phyloP scores from a whole-genome alignment of 2,888 invertebrate genomes.

The Drosophila subquinaria region DNA sequence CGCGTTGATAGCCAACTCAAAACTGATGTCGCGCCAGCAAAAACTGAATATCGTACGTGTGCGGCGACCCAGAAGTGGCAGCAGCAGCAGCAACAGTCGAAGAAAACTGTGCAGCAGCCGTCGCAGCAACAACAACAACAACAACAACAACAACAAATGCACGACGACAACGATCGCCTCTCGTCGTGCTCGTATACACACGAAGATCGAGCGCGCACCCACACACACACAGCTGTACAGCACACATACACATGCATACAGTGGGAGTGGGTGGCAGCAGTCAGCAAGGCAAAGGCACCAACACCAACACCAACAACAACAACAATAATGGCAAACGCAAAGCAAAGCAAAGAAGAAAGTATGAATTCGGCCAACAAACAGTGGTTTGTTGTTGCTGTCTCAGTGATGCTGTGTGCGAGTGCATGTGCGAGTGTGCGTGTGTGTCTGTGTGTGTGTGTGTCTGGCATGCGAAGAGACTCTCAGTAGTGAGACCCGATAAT shows the following conservation, averaged over 20 bases:
- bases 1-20: conserved; percentile 87
- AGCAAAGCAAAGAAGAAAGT: conserved; percentile 58
- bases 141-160: conserved; percentile 45
- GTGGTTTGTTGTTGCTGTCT: conserved; percentile 30
- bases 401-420: conserved; percentile 25
- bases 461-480: conserved; percentile 26
- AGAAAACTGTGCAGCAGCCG: conserved; percentile 67
- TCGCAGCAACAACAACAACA: conserved; percentile 23
- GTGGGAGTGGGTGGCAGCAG: conserved; percentile 63
- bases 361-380: conserved; percentile 63
- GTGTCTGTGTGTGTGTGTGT: conserved; percentile 25
- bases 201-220: conserved; percentile 51
- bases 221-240: conserved; percentile 28
- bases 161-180: conserved; percentile 64
- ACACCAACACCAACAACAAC: conserved; percentile 19
- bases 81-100: conserved; percentile 36
- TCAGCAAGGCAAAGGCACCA: conserved; percentile 24
- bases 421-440: too few relatives aligned
- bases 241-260: conserved; percentile 44
- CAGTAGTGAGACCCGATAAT: conserved; percentile 44
- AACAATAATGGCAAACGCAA: conserved; percentile 13
- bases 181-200: conserved; percentile 43
- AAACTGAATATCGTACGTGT: conserved; percentile 77
- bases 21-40: conserved; percentile 85
- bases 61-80: conserved; percentile 54